Evolutionary conservation across 2,888 invertebrate genomes (phyloP).

Genomic region (Melangyna quadrimaculata): DNA sequence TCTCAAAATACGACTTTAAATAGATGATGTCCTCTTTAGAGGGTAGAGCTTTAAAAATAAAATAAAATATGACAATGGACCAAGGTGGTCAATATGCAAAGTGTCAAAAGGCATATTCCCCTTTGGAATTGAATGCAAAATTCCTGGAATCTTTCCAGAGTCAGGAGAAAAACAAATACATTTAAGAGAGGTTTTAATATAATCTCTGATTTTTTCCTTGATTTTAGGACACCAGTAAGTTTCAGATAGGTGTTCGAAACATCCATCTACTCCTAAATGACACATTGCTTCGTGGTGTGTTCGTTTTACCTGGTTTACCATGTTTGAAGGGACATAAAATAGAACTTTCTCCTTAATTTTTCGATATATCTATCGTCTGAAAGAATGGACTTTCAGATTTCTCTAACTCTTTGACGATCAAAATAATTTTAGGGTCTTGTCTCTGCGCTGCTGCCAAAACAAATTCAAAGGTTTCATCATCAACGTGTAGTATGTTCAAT

Average conservation of each 20-base stretch:
- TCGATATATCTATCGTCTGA: not conserved
- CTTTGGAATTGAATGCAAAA: too few species aligned
- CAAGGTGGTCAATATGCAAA: too few species aligned
- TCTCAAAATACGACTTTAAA: too few species aligned
- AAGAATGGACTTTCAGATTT: not conserved
- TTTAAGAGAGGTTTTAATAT: not conserved
- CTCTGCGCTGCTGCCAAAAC: constrained; percentile 39
- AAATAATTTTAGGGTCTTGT: constrained; percentile 64
- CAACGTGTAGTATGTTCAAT: constrained; percentile 38
- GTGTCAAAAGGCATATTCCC: too few species aligned
- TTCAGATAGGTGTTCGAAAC: constrained; percentile 5
- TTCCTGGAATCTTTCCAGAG: too few species aligned
- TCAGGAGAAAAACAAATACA: constrained; percentile 23
- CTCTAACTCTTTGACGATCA: constrained; percentile 61
- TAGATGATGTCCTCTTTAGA: too few species aligned
- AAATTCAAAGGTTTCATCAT: constrained; percentile 42
- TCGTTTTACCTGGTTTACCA: constrained; percentile 18
- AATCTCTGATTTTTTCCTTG: constrained; percentile 12
- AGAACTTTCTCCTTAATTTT: not conserved
- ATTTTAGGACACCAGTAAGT: constrained; percentile 31
- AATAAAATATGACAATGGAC: too few species aligned
- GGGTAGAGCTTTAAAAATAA: too few species aligned
- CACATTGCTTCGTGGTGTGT: constrained; percentile 17
- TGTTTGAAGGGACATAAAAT: constrained; percentile 25
- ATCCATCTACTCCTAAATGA: not conserved